Percentiles rank a stretch among this genome's conserved stretches.
Conservation (phyloP, 2,113 vertebrate genomes). For the Mesoclemmys tuberculata region DNA sequence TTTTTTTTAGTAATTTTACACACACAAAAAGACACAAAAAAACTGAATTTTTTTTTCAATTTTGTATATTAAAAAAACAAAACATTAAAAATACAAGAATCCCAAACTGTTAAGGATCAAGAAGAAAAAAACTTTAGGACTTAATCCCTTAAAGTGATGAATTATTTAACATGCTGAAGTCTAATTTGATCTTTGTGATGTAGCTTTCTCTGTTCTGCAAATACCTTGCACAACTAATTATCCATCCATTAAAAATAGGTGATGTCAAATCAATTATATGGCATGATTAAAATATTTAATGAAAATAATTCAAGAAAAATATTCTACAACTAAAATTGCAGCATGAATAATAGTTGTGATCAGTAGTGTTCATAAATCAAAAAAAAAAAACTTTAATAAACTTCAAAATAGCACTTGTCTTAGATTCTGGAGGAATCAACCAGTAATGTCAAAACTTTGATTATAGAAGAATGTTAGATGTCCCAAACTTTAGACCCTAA, state of each 20-base stretch:
- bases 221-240: background rate
- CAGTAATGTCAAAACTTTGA: background rate
- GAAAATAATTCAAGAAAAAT: background rate
- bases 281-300: background rate
- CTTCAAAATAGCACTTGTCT: background rate
- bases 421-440: background rate
- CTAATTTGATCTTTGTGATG: background rate
- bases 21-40: background rate
- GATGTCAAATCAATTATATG: rapidly evolving
- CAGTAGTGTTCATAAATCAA: background rate
- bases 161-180: background rate
- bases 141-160: background rate
- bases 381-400: background rate
- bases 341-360: rapidly evolving
- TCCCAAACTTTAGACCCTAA: background rate
- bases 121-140: background rate
- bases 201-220: background rate
- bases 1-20: background rate
- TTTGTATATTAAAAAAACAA: background rate
- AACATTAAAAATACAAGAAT: background rate
- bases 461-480: background rate
- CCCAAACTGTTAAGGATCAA: too few relatives aligned
- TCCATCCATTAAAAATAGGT: background rate
- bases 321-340: background rate
- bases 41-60: background rate